phyloP scores from a whole-genome alignment of 2,797 vertebrate species.

The Sebastes minor region DNA sequence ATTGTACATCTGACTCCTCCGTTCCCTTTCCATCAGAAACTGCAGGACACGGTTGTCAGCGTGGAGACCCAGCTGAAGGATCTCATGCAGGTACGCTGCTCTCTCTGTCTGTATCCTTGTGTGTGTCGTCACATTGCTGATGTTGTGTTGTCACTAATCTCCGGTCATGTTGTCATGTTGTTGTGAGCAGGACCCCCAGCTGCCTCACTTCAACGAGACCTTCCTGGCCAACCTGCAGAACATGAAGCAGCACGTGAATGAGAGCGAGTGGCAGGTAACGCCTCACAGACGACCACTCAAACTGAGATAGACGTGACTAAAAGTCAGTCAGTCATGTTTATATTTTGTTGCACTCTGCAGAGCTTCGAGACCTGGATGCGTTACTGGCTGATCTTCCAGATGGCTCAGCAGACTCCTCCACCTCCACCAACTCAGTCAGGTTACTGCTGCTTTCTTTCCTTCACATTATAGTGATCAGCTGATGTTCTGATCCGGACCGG shows the following conservation, averaged over 20 bases:
- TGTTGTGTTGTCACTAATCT: slow-evolving; percentile 7
- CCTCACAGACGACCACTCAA: not conserved
- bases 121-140: not conserved
- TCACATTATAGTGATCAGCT: not conserved
- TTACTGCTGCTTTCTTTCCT: slow-evolving; percentile 10
- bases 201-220: slow-evolving; percentile 83
- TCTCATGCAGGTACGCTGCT: slow-evolving; percentile 81
- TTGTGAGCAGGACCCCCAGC: slow-evolving; percentile 59
- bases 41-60: slow-evolving; percentile 64
- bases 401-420: slow-evolving; percentile 82
- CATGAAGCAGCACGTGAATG: slow-evolving; percentile 75
- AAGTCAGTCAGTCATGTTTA: not conserved
- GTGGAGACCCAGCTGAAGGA: slow-evolving; percentile 86
- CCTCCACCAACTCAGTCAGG: slow-evolving; percentile 57
- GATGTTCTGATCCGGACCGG: not conserved
- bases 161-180: not conserved
- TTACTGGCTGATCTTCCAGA: slow-evolving; percentile 89
- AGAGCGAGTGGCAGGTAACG: slow-evolving; percentile 85
- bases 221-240: slow-evolving; percentile 81
- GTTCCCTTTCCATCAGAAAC: slow-evolving; percentile 55
- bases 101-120: not conserved
- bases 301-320: not conserved
- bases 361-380: slow-evolving; percentile 88
- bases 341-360: slow-evolving; percentile 65
- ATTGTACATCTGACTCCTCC: not conserved